phyloP scores from a whole-genome alignment of 2,888 invertebrate genomes.

The Hetaerina titia region DNA sequence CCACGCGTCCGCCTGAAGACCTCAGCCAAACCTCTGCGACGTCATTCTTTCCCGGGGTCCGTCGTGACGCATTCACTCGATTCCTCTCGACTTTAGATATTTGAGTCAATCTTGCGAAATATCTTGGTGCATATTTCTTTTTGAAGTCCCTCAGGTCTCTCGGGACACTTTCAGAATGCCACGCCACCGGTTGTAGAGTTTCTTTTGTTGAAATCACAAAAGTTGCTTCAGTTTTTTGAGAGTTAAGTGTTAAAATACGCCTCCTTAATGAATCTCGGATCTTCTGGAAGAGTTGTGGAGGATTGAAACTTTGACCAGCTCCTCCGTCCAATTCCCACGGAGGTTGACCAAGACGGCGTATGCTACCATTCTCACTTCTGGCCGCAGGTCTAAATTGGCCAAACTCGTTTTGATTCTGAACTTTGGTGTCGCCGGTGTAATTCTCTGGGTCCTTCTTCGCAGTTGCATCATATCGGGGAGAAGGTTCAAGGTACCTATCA shows the following conservation, averaged over 20 bases:
- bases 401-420: not conserved
- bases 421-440: not conserved
- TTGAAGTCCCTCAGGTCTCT: not conserved
- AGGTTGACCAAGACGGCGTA: not conserved
- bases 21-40: not conserved
- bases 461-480: not conserved
- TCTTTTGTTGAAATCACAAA: not conserved
- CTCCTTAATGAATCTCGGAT: not conserved
- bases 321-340: not conserved
- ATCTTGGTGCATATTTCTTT: not conserved
- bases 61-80: no score
- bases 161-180: no score
- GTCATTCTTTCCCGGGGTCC: not conserved
- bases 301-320: not conserved
- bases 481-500: not conserved
- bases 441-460: not conserved
- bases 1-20: not conserved
- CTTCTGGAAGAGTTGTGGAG: not conserved
- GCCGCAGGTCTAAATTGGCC: not conserved
- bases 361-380: not conserved
- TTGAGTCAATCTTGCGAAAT: not conserved
- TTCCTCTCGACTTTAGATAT: not conserved
- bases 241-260: not conserved
- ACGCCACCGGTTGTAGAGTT: no score
- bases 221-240: not conserved